Percentiles rank a stretch among this genome's conserved stretches.
These are phyloP conservation scores for Ceratothoa steindachneri DNA, from an alignment of 2,888 invertebrate genomes.

Conservation along the genomic window DNA sequence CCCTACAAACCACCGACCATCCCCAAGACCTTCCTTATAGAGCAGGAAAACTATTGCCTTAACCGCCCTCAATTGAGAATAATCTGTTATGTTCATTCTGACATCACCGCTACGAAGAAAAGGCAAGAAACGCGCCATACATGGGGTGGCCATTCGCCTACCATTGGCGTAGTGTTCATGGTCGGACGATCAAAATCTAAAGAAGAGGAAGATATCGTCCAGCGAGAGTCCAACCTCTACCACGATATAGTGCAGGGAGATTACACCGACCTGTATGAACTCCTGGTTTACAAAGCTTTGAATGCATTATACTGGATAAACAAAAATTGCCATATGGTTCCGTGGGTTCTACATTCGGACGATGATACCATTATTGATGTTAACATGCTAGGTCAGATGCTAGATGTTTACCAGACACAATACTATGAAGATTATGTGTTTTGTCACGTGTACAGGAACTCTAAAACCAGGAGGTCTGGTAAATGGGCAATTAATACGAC, in stretches of 20 bases:
- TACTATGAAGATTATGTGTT: not conserved
- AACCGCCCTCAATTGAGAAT: slow-evolving; percentile 15
- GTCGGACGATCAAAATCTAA: not conserved
- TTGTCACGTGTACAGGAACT: not conserved
- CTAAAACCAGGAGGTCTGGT: not conserved
- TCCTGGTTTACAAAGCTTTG: not conserved
- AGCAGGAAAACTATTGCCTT: slow-evolving; percentile 27
- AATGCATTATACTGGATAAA: slow-evolving; percentile 2
- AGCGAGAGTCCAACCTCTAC: not conserved
- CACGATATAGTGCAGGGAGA: not conserved
- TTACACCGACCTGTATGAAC: not conserved
- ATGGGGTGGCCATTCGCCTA: not conserved
- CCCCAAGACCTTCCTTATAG: slow-evolving; percentile 29
- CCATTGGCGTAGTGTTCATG: not conserved
- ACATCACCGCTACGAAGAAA: slow-evolving; percentile 4
- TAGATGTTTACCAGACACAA: not conserved
- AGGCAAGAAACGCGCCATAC: not conserved
- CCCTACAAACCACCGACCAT: not conserved
- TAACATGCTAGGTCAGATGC: not conserved
- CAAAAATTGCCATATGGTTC: not conserved
- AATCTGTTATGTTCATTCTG: slow-evolving; percentile 29
- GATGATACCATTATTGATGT: not conserved
- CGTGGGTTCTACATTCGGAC: slow-evolving; percentile 1
- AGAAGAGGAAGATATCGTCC: not conserved
- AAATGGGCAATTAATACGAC: not conserved